These are phyloP conservation scores for Siniperca undulata DNA, from an alignment of 2,797 vertebrate species.

Conservation along the genomic window DNA sequence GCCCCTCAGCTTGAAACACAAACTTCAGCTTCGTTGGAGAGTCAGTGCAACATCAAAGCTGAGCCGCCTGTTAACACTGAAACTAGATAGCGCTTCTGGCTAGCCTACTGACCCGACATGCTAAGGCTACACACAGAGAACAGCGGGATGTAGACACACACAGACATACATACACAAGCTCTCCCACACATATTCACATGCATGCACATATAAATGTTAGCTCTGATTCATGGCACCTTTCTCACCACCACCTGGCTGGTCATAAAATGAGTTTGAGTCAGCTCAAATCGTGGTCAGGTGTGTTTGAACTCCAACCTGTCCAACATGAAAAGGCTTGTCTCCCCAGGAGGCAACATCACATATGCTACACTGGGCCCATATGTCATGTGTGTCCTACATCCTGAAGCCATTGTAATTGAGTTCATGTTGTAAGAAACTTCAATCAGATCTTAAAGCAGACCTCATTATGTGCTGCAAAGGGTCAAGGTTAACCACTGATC, in stretches of 20 bases:
- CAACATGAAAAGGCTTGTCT: constrained; percentile 48
- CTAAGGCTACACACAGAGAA: constrained; percentile 51
- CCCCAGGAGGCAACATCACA: constrained; percentile 46
- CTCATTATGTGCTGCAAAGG: constrained; percentile 31
- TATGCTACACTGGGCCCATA: constrained; percentile 8
- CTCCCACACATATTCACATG: constrained; percentile 31
- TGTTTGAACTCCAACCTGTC: constrained; percentile 59
- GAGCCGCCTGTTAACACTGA: constrained; percentile 64
- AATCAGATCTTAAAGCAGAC: constrained; percentile 47
- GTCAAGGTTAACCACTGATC: constrained; percentile 67
- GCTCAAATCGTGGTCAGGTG: constrained; percentile 65
- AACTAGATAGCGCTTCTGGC: constrained; percentile 74
- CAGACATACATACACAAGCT: constrained; percentile 32
- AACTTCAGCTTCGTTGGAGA: constrained; percentile 42
- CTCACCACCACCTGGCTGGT: constrained; percentile 55
- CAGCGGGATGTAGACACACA: constrained; percentile 57
- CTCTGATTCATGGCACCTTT: constrained; percentile 55
- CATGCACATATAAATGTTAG: constrained; percentile 34
- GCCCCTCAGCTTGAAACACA: constrained; percentile 69
- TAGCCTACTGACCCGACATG: constrained; percentile 58
- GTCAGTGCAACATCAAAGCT: constrained; percentile 73
- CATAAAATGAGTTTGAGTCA: constrained; percentile 43
- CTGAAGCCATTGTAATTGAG: constrained; percentile 28
- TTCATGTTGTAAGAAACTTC: constrained; percentile 51
- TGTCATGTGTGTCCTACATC: constrained; percentile 29